Base-by-base conservation (phyloP, 2,797 vertebrate species). In the Channallabes apus region DNA sequence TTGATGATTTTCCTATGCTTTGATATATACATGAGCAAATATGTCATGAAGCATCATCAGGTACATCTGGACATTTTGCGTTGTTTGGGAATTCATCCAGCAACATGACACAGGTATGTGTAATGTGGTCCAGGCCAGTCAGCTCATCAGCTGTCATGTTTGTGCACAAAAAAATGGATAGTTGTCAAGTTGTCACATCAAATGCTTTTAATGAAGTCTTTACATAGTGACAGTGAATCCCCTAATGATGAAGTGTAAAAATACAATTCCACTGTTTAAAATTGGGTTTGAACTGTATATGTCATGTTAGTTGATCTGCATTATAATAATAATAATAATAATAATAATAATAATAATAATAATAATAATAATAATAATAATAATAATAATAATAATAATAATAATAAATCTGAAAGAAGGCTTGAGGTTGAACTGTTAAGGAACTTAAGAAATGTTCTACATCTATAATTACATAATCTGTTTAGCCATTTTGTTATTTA, bases 91-190 rank as follows among this genome's bases (percentile, higher is more conserved):
- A 35, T 9, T 15, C 6, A 15, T 20, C 35, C 62, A 80, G 41
- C 17, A 80, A 51, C 27, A 29, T 9, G 9, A 7, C 61, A 80
- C 4, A 29, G 17, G 17, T 51, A 32, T 3, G 32, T 32, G 65
- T 29, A 17, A 29, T 65, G 38, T 29, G 18, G 3, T 46, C 59
- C 61, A 65, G 61, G 8, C 38, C 41, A 14, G 20, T 29, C 61
- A 80, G 78, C 61, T 46, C 22, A 79, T 17, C 15, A 80, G 35
- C 6, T 62, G 58, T 41, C 59, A n/a, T 79, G 58, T 41, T 79
- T 79, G 58, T 78, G 32, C 6, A 79, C 12, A 54, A 54, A 54
- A 54, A 54, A 54, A 54, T 2, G 46, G 12, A 54, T 51, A 51
- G 46, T 51, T 51, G 20, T 78, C 61, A 4, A 15, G 22, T 35